Percentiles rank a stretch among this genome's conserved stretches.
phyloP scores from a whole-genome alignment of 2,797 vertebrate genomes.

The Ciconia nigra region DNA sequence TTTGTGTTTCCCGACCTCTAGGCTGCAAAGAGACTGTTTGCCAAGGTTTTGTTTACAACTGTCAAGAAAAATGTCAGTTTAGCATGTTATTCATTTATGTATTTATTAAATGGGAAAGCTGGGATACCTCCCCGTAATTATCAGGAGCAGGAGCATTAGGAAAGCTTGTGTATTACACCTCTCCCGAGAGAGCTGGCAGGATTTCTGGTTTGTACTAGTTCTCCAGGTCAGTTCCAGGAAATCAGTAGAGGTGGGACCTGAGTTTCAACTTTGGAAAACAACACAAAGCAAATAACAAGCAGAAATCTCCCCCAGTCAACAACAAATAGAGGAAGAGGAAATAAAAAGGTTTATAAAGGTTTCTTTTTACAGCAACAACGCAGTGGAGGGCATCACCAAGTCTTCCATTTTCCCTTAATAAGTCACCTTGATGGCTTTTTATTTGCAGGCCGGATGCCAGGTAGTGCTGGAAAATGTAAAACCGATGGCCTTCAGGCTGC shows the following conservation, averaged over 20 bases:
- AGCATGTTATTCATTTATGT: background rate
- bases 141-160: background rate
- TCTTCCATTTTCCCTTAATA: background rate
- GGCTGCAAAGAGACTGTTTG: background rate
- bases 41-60: background rate
- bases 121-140: background rate
- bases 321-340: background rate
- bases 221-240: constrained; percentile 23
- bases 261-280: background rate
- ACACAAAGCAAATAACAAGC: background rate
- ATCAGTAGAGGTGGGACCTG: background rate
- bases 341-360: background rate
- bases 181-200: background rate
- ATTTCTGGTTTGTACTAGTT: background rate
- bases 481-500: background rate
- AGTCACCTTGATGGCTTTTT: background rate
- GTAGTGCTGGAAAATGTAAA: background rate
- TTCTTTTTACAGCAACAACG: background rate
- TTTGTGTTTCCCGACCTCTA: background rate
- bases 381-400: rapidly evolving
- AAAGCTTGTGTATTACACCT: background rate
- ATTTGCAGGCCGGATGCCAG: background rate
- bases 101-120: background rate
- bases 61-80: background rate
- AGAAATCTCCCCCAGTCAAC: background rate